These are phyloP conservation scores for Xiphorhynchus erythropygius DNA, from an alignment of 2,797 vertebrate genomes.

Conservation along the genomic window DNA sequence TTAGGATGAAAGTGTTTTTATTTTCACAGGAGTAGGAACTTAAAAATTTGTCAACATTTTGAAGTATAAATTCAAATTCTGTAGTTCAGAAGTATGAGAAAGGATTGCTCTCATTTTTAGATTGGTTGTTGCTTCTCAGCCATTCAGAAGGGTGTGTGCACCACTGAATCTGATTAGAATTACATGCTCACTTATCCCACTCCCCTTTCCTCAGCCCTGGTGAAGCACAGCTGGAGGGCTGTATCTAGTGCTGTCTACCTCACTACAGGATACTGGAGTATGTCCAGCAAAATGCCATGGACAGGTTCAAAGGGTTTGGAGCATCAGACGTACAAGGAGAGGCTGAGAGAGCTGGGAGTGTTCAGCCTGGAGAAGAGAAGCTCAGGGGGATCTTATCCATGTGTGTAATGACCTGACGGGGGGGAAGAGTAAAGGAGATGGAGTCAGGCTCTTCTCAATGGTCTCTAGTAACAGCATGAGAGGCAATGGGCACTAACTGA, in stretches of 20 bases:
- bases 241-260: background rate
- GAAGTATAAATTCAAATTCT: background rate
- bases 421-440: background rate
- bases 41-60: background rate
- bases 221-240: background rate
- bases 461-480: background rate
- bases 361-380: background rate
- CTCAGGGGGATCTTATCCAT: background rate
- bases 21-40: background rate
- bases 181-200: background rate
- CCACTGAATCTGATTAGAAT: constrained; percentile 19
- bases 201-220: background rate
- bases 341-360: background rate
- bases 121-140: background rate
- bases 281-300: background rate
- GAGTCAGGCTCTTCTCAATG: background rate
- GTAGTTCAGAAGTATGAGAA: background rate
- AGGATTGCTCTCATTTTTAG: background rate
- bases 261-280: background rate
- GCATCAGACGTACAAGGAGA: background rate
- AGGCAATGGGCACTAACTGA: background rate
- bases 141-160: background rate
- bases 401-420: background rate
- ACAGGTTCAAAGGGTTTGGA: background rate
- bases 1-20: background rate